Conservation (phyloP, 1,140 invertebrate species). For the Trichogramma pretiosum region DNA sequence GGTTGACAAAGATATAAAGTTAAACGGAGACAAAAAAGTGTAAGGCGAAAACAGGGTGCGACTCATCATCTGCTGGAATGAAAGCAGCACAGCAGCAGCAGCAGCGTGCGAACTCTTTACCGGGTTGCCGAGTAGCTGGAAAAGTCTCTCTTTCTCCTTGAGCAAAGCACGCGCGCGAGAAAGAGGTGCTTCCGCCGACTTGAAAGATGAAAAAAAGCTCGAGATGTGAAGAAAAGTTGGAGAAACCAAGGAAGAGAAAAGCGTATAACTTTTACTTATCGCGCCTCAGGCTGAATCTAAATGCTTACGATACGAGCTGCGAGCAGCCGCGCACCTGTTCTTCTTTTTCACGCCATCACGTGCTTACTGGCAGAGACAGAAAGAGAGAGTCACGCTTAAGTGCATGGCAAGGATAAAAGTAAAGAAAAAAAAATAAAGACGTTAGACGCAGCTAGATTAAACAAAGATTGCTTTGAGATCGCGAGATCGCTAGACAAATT, state of each 20-base stretch:
- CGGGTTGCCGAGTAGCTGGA: not conserved
- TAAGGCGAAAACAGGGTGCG: no score
- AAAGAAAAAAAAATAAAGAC: slow-evolving; percentile 3
- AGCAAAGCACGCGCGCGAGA: not conserved
- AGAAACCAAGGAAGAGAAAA: not conserved
- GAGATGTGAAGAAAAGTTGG: no score
- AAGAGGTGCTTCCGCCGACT: no score
- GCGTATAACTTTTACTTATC: slow-evolving; percentile 17
- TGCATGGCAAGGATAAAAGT: slow-evolving; percentile 8
- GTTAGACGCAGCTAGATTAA: slow-evolving; percentile 15
- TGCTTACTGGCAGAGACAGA: not conserved
- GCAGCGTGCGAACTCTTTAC: not conserved
- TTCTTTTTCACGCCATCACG: not conserved
- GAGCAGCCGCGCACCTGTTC: slow-evolving; percentile 8
- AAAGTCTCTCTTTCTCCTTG: not conserved
- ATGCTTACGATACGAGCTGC: no score
- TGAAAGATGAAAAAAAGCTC: not conserved
- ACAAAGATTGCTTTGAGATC: slow-evolving; percentile 17
- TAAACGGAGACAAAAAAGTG: no score
- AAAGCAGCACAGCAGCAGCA: no score
- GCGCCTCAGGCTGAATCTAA: slow-evolving; percentile 13
- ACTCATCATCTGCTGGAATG: no score
- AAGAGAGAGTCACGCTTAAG: slow-evolving; percentile 3
- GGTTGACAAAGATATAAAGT: no score
- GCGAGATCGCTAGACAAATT: no score